A percentile compares a stretch with the other conserved stretches of the same genome.
phyloP scores from a whole-genome alignment of 2,888 invertebrate species.

The Homarus gammarus region DNA sequence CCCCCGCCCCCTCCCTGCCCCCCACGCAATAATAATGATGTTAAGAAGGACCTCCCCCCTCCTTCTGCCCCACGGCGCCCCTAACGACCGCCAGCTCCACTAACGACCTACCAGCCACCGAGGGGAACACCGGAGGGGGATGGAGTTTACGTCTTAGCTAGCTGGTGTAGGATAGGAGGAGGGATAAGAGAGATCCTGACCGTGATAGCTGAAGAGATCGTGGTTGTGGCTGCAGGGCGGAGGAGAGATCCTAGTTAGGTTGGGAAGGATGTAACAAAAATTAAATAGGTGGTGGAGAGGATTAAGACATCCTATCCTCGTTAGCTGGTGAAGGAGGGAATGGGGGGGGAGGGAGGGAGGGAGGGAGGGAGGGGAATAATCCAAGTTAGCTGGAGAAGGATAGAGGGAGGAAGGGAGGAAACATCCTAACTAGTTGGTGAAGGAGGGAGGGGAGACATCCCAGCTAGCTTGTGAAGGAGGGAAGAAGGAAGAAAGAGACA shows the following conservation, averaged over 20 bases:
- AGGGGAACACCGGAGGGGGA: conserved; percentile 3
- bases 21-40: conserved; percentile 11
- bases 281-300: background rate
- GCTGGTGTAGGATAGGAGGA: background rate
- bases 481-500: too few species aligned
- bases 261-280: too few species aligned
- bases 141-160: too few species aligned
- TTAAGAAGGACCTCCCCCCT: background rate
- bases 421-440: too few species aligned
- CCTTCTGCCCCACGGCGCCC: background rate
- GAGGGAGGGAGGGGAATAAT: background rate
- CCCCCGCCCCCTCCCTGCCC: background rate
- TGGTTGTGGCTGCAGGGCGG: too few species aligned
- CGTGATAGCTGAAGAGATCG: too few species aligned
- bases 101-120: background rate
- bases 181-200: too few species aligned
- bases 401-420: background rate
- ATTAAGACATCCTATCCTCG: too few species aligned
- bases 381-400: background rate
- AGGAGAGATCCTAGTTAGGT: too few species aligned
- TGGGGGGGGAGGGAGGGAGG: background rate
- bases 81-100: conserved; percentile 1
- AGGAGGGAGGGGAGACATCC: too few species aligned
- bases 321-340: background rate
- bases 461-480: too few species aligned